Evolutionary conservation across 1,140 invertebrate genomes (phyloP).

Genomic region (Drosophila suzukii): DNA sequence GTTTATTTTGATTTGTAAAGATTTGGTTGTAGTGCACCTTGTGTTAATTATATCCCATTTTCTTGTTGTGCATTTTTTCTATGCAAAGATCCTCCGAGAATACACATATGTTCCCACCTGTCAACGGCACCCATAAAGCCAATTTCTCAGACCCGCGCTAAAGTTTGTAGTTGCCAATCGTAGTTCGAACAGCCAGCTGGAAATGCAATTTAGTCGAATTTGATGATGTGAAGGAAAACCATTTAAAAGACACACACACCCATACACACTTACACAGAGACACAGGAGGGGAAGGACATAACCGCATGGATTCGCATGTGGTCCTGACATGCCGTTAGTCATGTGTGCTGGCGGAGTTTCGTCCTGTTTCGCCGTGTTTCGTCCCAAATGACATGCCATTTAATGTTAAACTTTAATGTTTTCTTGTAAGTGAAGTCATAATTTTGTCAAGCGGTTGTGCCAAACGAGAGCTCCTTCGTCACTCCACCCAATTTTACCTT

Average conservation of each 20-base stretch:
- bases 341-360: constrained; percentile 44
- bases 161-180: constrained; percentile 53
- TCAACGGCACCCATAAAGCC: constrained; percentile 17
- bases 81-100: background rate
- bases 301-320: constrained; percentile 45
- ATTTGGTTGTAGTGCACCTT: no score
- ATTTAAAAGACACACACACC: constrained; percentile 36
- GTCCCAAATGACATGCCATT: constrained; percentile 80
- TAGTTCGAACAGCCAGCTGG: constrained; percentile 35
- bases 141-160: constrained; percentile 9
- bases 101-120: constrained; percentile 1
- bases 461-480: constrained; percentile 1
- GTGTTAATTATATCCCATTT: background rate
- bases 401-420: constrained; percentile 83
- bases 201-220: constrained; percentile 73
- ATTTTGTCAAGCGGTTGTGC: constrained; percentile 65
- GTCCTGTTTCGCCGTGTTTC: constrained; percentile 55
- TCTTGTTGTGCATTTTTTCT: background rate
- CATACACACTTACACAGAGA: no score
- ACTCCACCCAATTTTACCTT: background rate
- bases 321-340: constrained; percentile 49
- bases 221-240: constrained; percentile 59
- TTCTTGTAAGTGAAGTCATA: constrained; percentile 82
- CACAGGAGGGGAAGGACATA: constrained; percentile 18
- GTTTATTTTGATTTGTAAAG: no score